Base-by-base conservation (phyloP, 1,140 invertebrate species). In the roundworm (Caenorhabditis elegans) region DNA sequence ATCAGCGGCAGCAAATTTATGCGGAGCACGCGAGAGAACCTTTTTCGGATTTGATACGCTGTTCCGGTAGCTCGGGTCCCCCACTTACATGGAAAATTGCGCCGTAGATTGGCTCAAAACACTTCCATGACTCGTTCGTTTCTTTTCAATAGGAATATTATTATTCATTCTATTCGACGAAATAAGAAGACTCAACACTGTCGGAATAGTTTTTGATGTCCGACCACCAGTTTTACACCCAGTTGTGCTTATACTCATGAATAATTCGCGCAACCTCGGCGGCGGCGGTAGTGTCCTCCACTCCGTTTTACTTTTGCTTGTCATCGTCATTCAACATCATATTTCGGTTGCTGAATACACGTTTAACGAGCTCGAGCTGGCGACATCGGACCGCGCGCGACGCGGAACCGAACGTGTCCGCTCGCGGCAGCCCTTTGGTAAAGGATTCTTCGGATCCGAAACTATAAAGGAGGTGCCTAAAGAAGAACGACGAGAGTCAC, bases 241-340 rank as follows among this genome's bases (percentile, higher is more conserved):
- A 70, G 60, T 39, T 70, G 60, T 70, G 60, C 60, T 70, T 70
- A 70, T 70, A 70, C 36, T 70, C 60, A 70, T 70, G 60, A 70
- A 70, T 70, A 70, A 70, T 70, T 70, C 60, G 60, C 19, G 34
- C 60, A 70, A 39, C 22, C 39, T 70, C 39, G 34, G n/a, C 60
- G 43, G 22, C 60, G 34, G 36, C 60, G 34, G 60, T n/a, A n/a
- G n/a, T 26, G 60, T 36, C 60, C 34, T 39, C n/a, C 60, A 15
- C 34, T 43, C 28, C 31, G 60, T 39, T 70, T 70, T 70, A 36
- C 31, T 70, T 6, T 34, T 70, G 60, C 34, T 70, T 70, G 60
- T 70, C 60, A 43, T 43, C n/a, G n/a, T n/a, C 39, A 70, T 70
- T 70, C 60, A n/a, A 34, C 34, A 11, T 3, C 60, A 43, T 39